Conservation (phyloP, 2,888 invertebrate species). For the Nomada goodeniana region DNA sequence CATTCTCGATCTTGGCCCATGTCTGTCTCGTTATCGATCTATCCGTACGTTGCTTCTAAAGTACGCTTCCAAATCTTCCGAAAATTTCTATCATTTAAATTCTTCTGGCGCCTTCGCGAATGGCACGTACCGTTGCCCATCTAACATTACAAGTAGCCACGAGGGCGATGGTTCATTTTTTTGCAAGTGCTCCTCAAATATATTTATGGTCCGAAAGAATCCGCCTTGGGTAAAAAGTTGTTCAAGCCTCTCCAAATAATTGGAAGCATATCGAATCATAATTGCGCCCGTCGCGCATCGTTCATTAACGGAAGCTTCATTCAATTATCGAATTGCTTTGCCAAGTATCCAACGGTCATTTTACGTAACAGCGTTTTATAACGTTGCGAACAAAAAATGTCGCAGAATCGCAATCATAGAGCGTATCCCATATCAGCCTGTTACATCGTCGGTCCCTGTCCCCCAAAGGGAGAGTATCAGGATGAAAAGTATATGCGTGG, state of each 20-base stretch:
- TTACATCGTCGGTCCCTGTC: slow-evolving; percentile 40
- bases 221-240: no score
- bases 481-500: slow-evolving; percentile 75
- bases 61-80: slow-evolving; percentile 17
- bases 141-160: slow-evolving; percentile 39
- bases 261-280: not conserved
- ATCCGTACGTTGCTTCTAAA: not conserved
- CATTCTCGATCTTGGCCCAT: slow-evolving; percentile 11
- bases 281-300: not conserved
- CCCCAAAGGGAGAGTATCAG: slow-evolving; percentile 66
- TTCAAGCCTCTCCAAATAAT: no score
- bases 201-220: no score
- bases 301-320: not conserved
- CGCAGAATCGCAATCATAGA: not conserved
- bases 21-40: slow-evolving; percentile 13
- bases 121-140: slow-evolving; percentile 25
- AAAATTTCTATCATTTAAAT: slow-evolving; percentile 35
- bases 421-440: slow-evolving; percentile 34
- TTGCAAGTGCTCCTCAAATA: not conserved
- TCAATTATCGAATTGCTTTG: not conserved
- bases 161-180: not conserved
- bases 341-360: slow-evolving; percentile 16
- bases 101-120: not conserved
- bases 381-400: not conserved
- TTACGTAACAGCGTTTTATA: slow-evolving; percentile 43